These are phyloP conservation scores for Carettochelys insculpta DNA, from an alignment of 2,113 vertebrate species.

Conservation along the genomic window DNA sequence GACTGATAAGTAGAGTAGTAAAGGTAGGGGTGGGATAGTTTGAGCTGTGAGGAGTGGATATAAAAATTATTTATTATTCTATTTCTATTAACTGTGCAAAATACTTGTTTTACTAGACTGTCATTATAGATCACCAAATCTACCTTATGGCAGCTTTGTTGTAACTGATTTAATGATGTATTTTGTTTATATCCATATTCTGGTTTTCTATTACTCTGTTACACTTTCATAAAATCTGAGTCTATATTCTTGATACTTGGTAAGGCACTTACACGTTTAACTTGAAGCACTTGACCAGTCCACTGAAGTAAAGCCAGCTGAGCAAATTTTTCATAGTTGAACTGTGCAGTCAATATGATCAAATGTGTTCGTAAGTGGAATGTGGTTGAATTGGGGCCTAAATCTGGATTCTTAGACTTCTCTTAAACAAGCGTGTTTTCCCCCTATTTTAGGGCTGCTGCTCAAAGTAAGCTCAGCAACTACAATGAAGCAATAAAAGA, in stretches of 20 bases:
- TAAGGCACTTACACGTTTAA: not conserved
- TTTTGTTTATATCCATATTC: not conserved
- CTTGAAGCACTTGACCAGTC: not conserved
- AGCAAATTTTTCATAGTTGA: not conserved
- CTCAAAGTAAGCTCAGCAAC: constrained; percentile 93
- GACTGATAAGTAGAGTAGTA: not conserved
- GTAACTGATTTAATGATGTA: not conserved
- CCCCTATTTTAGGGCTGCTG: constrained; percentile 86
- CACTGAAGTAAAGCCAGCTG: not conserved
- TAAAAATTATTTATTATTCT: not conserved
- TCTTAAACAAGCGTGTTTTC: not conserved
- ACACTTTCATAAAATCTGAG: not conserved
- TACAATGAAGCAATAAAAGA: constrained; percentile 92
- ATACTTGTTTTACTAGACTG: not conserved
- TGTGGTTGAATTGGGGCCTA: not conserved
- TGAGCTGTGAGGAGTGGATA: not conserved
- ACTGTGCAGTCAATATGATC: not conserved
- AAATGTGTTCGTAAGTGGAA: not conserved
- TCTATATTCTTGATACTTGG: fast-evolving
- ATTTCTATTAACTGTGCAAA: not conserved
- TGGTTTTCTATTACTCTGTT: not conserved
- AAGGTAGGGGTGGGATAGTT: not conserved
- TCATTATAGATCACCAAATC: not conserved
- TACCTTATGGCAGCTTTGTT: not conserved
- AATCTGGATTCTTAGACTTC: not conserved